phyloP scores from a whole-genome alignment of 2,797 vertebrate species.

The Remorina albescens region DNA sequence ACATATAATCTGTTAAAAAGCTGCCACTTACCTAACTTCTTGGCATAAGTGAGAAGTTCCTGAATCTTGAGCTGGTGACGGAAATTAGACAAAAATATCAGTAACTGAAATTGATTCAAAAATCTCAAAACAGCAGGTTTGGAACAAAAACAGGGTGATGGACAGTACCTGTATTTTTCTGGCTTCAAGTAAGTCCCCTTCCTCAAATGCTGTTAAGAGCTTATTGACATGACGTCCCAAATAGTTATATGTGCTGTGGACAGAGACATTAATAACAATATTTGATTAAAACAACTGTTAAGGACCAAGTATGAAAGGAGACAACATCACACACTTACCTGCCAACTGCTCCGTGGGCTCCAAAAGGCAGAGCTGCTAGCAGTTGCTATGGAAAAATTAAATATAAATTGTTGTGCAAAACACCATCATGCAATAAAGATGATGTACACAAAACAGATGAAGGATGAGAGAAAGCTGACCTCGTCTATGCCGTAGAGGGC shows the following conservation, averaged over 20 bases:
- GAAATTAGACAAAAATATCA: constrained; percentile 31
- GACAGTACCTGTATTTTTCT: constrained; percentile 87
- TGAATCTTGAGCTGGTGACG: constrained; percentile 87
- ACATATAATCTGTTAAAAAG: background rate
- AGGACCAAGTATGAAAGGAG: background rate
- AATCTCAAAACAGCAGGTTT: background rate
- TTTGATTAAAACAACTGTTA: background rate
- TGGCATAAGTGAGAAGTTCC: constrained; percentile 86
- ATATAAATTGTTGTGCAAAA: constrained; percentile 1
- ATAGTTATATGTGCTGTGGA: constrained; percentile 94
- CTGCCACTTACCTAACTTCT: constrained; percentile 82
- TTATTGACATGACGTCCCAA: constrained; percentile 83
- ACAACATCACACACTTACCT: constrained; percentile 74
- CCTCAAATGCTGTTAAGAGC: constrained; percentile 88
- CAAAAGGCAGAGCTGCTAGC: constrained; percentile 78
- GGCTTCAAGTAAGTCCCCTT: constrained; percentile 82
- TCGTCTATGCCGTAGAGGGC: constrained; percentile 94
- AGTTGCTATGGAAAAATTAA: constrained; percentile 77
- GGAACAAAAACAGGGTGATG: background rate
- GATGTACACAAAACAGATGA: constrained; percentile 2
- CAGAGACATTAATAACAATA: constrained; percentile 22
- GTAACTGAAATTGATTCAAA: background rate
- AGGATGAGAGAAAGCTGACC: constrained; percentile 77
- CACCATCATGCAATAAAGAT: background rate
- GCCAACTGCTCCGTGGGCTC: constrained; percentile 83